Evolutionary conservation across 2,888 invertebrate species (phyloP), one percentile per base, ranked within the genome.

Genomic region (Napeogenes inachia): DNA sequence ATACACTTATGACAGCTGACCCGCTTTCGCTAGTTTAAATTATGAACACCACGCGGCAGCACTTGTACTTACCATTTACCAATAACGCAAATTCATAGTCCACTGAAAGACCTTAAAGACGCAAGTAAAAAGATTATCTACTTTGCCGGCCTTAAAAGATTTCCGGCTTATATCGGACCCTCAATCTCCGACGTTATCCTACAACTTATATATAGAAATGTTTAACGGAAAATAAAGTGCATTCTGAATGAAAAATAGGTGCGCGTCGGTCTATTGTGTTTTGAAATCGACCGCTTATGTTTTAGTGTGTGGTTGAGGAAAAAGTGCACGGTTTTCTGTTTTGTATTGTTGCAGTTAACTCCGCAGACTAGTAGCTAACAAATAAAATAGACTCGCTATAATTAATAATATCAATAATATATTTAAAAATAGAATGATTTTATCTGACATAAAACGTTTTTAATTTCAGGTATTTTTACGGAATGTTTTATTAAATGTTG

Each of bases 121-220:
- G 67, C 72, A 74, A 76, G 71, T 71, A 74, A 70, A 66, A 71
- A 78, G 80, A 81, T 83, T 80, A 72, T 66, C 65, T 68, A 80
- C 79, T 77, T 72, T 67, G 73, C 70, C 67, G 70, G 73, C 75
- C 73, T 77, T 80, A 77, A 76, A 74, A 78, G 85, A 83, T 83
- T 79, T 78, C 73, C 78, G 79, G 76, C 77, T 83, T 80, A 83
- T 67, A 70, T 62, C 68, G 61, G 71, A 69, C 73, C 73, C 71
- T 73, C 73, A 56, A 64, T 64, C 50, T 66, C 60, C 59, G 57
- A 58, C 61, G 61, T 64, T 62, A 64, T 69, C 77, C 68, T 76
- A 78, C 81, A 76, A 80, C 54, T 13, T 30, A 8, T 54, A 33
- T 54, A 54, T 6, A 35, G 35, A 38, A 54, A 35, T 35, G 8